Percentiles rank a stretch among this genome's conserved stretches.
These are phyloP conservation scores for Sturnus vulgaris DNA, from an alignment of 2,113 vertebrate genomes.

Conservation along the genomic window DNA sequence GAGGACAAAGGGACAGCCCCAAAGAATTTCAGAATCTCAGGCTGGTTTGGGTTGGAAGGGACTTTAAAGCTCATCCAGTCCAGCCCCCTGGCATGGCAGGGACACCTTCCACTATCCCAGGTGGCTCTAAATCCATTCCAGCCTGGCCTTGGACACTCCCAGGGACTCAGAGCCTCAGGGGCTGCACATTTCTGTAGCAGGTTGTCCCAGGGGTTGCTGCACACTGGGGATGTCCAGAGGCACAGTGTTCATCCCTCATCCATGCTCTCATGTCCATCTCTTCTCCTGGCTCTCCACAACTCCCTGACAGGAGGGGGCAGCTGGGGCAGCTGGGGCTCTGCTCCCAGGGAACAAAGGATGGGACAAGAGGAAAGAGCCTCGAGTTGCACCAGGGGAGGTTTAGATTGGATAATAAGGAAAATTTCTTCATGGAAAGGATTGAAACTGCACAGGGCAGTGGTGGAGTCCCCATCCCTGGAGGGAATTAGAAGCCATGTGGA, in stretches of 20 bases:
- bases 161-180: not conserved
- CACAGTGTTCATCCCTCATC: accelerated
- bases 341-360: not conserved
- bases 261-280: not conserved
- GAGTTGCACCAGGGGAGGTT: not conserved
- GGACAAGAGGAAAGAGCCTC: not conserved
- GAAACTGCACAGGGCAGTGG: not conserved
- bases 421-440: not conserved
- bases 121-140: not conserved
- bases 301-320: not conserved
- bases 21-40: not conserved
- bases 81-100: not conserved
- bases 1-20: not conserved
- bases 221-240: not conserved
- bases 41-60: not conserved
- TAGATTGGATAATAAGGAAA: not conserved
- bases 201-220: not conserved
- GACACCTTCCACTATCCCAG: not conserved
- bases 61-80: not conserved
- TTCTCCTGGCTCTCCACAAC: not conserved
- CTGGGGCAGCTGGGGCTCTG: accelerated
- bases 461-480: not conserved
- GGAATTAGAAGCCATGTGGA: not conserved
- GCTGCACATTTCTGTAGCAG: not conserved
- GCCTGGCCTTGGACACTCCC: not conserved